Evolutionary conservation across 2,113 vertebrate species (phyloP).

Genomic region (Hyaena hyaena): DNA sequence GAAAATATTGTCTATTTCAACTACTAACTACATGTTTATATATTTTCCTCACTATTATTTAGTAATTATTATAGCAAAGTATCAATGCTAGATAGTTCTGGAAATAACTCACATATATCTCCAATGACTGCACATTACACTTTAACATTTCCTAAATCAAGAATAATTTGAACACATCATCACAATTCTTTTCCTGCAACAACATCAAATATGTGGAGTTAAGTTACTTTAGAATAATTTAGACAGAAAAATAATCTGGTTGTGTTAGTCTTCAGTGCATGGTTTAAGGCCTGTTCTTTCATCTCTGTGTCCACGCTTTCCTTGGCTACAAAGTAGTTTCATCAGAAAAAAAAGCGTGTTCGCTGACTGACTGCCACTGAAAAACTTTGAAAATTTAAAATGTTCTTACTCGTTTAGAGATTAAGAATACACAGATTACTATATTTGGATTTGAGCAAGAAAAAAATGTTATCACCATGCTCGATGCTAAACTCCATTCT

Average conservation of each 20-base stretch:
- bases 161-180: neutral
- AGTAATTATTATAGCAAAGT: neutral
- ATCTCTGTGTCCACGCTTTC: neutral
- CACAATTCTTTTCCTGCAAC: neutral
- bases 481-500: neutral
- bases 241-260: neutral
- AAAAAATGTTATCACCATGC: neutral
- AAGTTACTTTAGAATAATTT: constrained; percentile 8
- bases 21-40: neutral
- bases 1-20: neutral
- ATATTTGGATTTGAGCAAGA: neutral
- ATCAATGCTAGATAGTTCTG: neutral
- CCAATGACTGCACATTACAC: neutral
- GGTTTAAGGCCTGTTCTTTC: neutral
- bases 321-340: neutral
- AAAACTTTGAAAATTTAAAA: neutral
- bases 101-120: neutral
- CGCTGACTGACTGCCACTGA: neutral
- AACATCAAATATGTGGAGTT: neutral
- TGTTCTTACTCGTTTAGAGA: neutral
- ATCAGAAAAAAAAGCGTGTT: neutral
- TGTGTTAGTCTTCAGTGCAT: neutral
- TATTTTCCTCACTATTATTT: neutral
- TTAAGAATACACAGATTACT: neutral
- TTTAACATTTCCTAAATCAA: neutral